phyloP scores from a whole-genome alignment of 2,888 invertebrate species.

The Synanthedon andrenaeformis region DNA sequence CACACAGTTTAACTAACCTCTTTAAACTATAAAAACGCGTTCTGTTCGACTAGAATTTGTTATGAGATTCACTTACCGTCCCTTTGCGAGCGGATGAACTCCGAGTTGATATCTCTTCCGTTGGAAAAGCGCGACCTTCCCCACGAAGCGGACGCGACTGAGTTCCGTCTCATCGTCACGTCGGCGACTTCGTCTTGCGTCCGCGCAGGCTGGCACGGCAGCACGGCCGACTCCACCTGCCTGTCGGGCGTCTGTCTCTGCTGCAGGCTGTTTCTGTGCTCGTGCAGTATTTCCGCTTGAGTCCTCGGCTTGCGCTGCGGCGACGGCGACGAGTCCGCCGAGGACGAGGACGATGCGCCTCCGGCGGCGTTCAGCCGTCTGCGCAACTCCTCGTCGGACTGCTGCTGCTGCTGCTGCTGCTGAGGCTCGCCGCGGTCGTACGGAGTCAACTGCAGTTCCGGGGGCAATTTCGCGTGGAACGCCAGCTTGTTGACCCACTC shows the following conservation, averaged over 20 bases:
- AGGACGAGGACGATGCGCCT: slow-evolving; percentile 57
- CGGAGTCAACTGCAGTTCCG: slow-evolving; percentile 87
- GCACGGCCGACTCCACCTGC: slow-evolving; percentile 40
- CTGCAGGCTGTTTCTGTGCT: slow-evolving; percentile 24
- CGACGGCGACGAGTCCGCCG: slow-evolving; percentile 44
- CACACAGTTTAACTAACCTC: too few relatives aligned
- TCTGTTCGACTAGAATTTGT: too few relatives aligned
- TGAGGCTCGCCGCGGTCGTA: slow-evolving; percentile 44
- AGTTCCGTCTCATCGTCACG: slow-evolving; percentile 36
- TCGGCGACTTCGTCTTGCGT: slow-evolving; percentile 35
- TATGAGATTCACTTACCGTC: slow-evolving; percentile 23
- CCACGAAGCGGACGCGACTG: slow-evolving; percentile 26
- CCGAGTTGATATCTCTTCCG: slow-evolving; percentile 51
- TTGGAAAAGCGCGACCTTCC: slow-evolving; percentile 54
- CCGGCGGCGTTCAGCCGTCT: slow-evolving; percentile 16
- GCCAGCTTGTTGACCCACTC: slow-evolving; percentile 94
- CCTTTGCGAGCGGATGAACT: slow-evolving; percentile 54
- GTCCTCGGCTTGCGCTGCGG: slow-evolving; percentile 38
- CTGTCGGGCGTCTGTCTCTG: neutral
- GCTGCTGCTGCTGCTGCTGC: slow-evolving; percentile 22
- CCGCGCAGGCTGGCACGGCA: slow-evolving; percentile 54
- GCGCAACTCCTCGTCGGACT: slow-evolving; percentile 32
- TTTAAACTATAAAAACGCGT: too few relatives aligned
- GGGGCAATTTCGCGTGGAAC: slow-evolving; percentile 93
- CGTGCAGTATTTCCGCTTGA: slow-evolving; percentile 57